Evolutionary conservation across 2,888 invertebrate species (phyloP), one percentile per base, ranked within the genome.

Genomic region (Athetis lepigone): DNA sequence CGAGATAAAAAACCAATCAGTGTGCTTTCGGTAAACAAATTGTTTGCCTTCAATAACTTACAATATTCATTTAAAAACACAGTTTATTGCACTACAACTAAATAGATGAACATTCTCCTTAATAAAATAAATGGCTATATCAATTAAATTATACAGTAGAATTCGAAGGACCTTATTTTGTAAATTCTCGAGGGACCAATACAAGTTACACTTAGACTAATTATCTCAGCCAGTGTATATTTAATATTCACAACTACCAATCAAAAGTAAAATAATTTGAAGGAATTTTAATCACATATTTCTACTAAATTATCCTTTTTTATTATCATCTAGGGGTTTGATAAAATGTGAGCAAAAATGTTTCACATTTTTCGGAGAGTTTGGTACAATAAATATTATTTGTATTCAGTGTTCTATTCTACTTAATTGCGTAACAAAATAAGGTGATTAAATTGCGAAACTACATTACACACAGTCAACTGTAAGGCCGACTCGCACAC

Each of bases 231-330:
- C 39, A 18, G 0, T 13, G 11, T 9, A 21, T 21, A 67, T 42
- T 47, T 59, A 67, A 39, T 46, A 67, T 73, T 73, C 25, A 46
- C 37, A 73, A 55, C 60, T 50, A 54, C 21, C 36, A 16, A 52
- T 66, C 18, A 29, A 66, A 40, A 49, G 11, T 49, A 21, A 8
- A 11, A 58, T 33, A 51, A 43, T 52, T 39, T 8, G 18, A 43
- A 50, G 8, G 2, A n/a, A 40, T 19, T 45, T 25, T 2, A 18
- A 13, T 54, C 19, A 2, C 18, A 6, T 25, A 16, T 39, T 29
- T 56, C 25, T 7, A 46, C 46, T 56, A 21, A 45, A 40, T 65
- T 25, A 18, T 5, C n/a, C 9, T 25, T n/a, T 36, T 2, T 73
- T 43, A 37, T 16, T 54, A 43, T 37, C 8, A n/a, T 40, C 49